phyloP scores from a whole-genome alignment of 2,113 vertebrate genomes.

The Chauna torquata region DNA sequence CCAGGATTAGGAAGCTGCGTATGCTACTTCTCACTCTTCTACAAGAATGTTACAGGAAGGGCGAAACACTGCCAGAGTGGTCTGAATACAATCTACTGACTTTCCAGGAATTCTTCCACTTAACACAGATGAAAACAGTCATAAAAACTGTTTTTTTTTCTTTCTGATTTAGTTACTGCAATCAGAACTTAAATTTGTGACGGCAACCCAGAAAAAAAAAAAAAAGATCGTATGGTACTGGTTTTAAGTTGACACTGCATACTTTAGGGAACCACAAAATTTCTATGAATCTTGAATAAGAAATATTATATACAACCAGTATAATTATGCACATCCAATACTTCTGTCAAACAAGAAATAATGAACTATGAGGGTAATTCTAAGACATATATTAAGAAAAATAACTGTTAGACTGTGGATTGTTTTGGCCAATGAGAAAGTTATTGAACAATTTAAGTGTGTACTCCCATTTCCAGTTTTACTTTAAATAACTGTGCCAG shows the following conservation, averaged over 20 bases:
- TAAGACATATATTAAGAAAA: not conserved
- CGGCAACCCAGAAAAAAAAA: not conserved
- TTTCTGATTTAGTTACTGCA: not conserved
- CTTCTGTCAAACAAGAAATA: not conserved
- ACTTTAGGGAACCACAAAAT: not conserved
- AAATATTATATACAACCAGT: not conserved
- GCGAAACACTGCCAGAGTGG: not conserved
- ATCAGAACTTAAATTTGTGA: not conserved
- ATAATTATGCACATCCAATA: not conserved
- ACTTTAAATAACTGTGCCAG: not conserved
- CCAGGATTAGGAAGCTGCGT: not conserved
- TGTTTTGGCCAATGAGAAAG: not conserved
- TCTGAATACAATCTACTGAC: not conserved
- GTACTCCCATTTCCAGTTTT: not conserved
- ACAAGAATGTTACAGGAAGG: not conserved
- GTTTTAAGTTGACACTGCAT: not conserved
- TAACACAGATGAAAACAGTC: not conserved
- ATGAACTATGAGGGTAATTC: not conserved
- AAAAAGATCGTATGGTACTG: not conserved
- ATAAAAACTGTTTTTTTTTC: not conserved
- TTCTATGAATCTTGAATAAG: not conserved
- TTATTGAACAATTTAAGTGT: not conserved
- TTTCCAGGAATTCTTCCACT: not conserved
- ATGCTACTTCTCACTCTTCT: not conserved
- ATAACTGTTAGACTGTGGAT: not conserved